Evolutionary conservation across 1,140 invertebrate genomes (phyloP), one percentile per base, ranked within the genome.

Genomic region (Platorchestia sp.): DNA sequence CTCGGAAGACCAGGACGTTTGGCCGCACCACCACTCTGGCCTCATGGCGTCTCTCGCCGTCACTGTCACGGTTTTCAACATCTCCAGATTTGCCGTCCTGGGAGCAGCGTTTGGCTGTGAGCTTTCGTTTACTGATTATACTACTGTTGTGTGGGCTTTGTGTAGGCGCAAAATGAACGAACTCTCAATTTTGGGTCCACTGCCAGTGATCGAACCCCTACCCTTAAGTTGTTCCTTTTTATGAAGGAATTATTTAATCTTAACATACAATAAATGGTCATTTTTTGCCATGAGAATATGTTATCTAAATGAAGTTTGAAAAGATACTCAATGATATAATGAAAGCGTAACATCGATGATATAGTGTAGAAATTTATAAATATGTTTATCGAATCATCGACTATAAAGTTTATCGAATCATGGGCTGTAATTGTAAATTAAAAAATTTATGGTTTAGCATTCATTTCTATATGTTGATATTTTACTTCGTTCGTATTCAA

Each of bases 31-130:
- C 6, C 97, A 98, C 95, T 99, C 98, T 97, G 98, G 98, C 42
- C 98, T 98, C 96, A 97, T 99, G 95, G 98, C 99, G 19, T 98
- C 98, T 96, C 97, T 99, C 1, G 98, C 98, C 75, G 99, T 98
- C 97, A 99, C 98, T 0, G 97, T 99, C 95, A 98, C 98, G 45
- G 98, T 99, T 45, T 99, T 98, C 97, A 99, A 99, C 97, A 98
- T 99, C 96, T 98, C 98, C 96, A 98, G 99, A 96, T 99, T 99
- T 97, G 98, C 98, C 96, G 98, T 98, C 96, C 98, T 99, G 96
- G 98, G 98, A 96, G 98, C 99, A 96, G 98, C 98, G 97, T 99
- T 99, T 97, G 99, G 99, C 97, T 96, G 95, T 95, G 89, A 95
- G 95, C 90, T 44, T 89, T 42, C 10, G 27, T 19, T 51, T 1